These are phyloP conservation scores for Cryptotis parvus DNA, from an alignment of 2,113 vertebrate genomes.

Conservation along the genomic window DNA sequence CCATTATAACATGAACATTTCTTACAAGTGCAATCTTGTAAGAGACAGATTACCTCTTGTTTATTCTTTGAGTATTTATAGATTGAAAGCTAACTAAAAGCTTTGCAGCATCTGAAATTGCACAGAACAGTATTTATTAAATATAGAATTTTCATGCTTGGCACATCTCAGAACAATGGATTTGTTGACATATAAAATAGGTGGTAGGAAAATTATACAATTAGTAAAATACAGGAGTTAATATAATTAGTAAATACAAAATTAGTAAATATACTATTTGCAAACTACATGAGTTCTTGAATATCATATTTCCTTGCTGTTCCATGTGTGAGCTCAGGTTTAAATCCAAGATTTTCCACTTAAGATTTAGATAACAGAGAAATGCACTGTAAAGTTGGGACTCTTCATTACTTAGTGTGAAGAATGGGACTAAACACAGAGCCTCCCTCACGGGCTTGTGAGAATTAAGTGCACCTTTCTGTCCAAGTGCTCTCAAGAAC, in stretches of 20 bases:
- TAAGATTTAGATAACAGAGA: not conserved
- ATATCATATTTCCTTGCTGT: not conserved
- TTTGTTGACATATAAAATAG: not conserved
- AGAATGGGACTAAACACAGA: not conserved
- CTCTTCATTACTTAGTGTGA: not conserved
- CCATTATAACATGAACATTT: not conserved
- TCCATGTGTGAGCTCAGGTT: not conserved
- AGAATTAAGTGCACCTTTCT: not conserved
- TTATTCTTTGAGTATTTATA: slow-evolving; percentile 9
- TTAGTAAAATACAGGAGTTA: not conserved
- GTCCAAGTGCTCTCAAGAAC: not conserved
- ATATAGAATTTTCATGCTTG: not conserved
- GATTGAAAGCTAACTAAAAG: not conserved
- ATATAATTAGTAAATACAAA: not conserved
- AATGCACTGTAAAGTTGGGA: not conserved
- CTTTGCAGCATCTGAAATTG: not conserved
- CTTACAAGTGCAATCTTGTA: slow-evolving; percentile 20
- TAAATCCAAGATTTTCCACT: not conserved
- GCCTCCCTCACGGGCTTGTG: not conserved
- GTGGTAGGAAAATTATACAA: not conserved
- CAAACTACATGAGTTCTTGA: too few relatives aligned
- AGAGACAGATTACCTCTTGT: not conserved
- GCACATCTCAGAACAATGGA: not conserved
- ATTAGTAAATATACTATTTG: too few relatives aligned
- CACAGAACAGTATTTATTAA: not conserved